phyloP scores from a whole-genome alignment of 2,888 invertebrate genomes.

The Drosophila mimica region DNA sequence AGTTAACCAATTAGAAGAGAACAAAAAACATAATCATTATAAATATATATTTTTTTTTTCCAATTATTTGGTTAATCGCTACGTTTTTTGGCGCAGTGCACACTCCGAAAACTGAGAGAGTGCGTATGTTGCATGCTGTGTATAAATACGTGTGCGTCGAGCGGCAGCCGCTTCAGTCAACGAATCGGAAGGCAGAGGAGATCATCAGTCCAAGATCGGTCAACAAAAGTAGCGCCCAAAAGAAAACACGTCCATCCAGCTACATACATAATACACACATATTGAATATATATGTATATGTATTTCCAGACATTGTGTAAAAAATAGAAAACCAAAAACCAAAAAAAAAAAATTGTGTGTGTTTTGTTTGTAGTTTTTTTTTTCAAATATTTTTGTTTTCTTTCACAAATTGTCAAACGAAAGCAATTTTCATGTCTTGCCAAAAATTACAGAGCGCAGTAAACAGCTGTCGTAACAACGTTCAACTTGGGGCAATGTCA shows the following conservation, averaged over 20 bases:
- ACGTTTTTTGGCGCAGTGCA: slow-evolving; percentile 27
- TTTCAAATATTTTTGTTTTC: slow-evolving; percentile 17
- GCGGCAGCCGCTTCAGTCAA: slow-evolving; percentile 52
- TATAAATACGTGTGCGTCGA: slow-evolving; percentile 69
- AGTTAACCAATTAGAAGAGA: too few species aligned
- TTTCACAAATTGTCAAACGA: slow-evolving; percentile 53
- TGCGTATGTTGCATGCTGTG: slow-evolving; percentile 49
- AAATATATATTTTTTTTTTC: too few species aligned
- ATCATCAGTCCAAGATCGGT: slow-evolving; percentile 41
- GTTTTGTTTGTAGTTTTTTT: slow-evolving; percentile 26
- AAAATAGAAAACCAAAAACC: slow-evolving; percentile 35
- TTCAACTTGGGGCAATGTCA: slow-evolving; percentile 56
- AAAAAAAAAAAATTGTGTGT: slow-evolving; percentile 17
- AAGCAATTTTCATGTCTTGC: slow-evolving; percentile 72
- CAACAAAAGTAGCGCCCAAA: slow-evolving; percentile 46
- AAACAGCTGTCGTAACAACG: slow-evolving; percentile 50
- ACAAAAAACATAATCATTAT: too few species aligned
- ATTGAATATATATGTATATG: neutral
- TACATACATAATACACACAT: neutral
- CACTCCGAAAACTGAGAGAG: slow-evolving; percentile 17
- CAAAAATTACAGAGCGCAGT: slow-evolving; percentile 51
- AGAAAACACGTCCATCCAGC: slow-evolving; percentile 19
- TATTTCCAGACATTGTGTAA: slow-evolving; percentile 17
- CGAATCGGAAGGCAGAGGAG: slow-evolving; percentile 44
- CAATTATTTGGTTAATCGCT: neutral